Base-by-base conservation (phyloP, 2,888 invertebrate genomes). In the Bugulina stolonifera region DNA sequence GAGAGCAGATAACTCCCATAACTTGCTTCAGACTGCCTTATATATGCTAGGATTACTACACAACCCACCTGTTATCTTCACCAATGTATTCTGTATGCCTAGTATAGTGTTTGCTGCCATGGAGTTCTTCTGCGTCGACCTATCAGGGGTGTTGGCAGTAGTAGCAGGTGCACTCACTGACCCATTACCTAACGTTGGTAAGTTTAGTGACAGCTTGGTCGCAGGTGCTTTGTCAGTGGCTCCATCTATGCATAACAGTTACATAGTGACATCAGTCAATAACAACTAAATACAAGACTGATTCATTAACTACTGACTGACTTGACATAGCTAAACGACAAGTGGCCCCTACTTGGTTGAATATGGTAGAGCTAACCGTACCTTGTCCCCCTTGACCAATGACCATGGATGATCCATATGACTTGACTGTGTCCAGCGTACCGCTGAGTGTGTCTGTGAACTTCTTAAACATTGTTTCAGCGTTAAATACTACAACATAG, bases 351-450 rank as follows among this genome's bases (percentile, higher is more conserved):
- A n/a, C n/a, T n/a, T n/a, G n/a, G n/a, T n/a, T n/a, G n/a, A n/a
- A n/a, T n/a, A n/a, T n/a, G n/a, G n/a, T n/a, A n/a, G n/a, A n/a
- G n/a, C n/a, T n/a, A n/a, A n/a, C n/a, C n/a, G n/a, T 43, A 64
- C 64, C 64, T 64, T 64, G 64, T 5, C 32, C 32, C 32, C 10
- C 32, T 27, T 64, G 64, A 1, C 70, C 70, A 54, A 70, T 54
- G 5, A 23, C 43, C 54, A 70, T 70, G 5, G 70, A 70, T 54
- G 70, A 70, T 54, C 70, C 70, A 54, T 70, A 70, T 2, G 70
- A 70, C 52, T 70, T 70, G 70, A 70, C 70, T 35, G 43, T 70
- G 27, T 70, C 70, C 18, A 70, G 70, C 29, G 70, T 70, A 3
- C 70, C 54, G 29, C 27, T 70, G 3, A 70, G 70, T 2, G 70